Conservation (phyloP, 2,888 invertebrate species). For the Macropis europaea region DNA sequence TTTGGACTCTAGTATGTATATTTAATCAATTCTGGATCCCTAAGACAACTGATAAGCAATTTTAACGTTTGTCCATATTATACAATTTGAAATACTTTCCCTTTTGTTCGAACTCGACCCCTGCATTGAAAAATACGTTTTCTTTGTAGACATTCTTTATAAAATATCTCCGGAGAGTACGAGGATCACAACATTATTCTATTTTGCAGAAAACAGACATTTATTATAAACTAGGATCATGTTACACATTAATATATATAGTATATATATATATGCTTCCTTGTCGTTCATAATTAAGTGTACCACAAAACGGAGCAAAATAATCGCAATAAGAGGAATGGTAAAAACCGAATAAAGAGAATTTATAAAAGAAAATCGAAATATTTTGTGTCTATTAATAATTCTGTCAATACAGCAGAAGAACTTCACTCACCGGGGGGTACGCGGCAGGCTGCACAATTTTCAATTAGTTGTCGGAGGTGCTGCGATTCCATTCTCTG, state of each 20-base stretch:
- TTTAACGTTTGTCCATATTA: no score
- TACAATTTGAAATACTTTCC: no score
- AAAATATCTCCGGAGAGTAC: background rate
- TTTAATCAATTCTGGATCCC: no score
- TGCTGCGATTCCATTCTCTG: conserved; percentile 85
- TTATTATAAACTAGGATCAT: conserved; percentile 29
- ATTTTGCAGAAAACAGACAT: conserved; percentile 8
- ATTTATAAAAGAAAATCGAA: background rate
- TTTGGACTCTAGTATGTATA: no score
- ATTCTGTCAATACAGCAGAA: conserved; percentile 45
- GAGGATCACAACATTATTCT: conserved; percentile 5
- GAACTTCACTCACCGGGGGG: conserved; percentile 61
- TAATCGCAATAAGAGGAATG: background rate
- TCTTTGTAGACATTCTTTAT: no score
- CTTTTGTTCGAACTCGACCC: no score
- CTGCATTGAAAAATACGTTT: no score
- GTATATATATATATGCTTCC: background rate
- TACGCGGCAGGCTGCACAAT: conserved; percentile 87
- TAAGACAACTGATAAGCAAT: no score
- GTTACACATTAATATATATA: conserved; percentile 5
- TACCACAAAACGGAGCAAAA: background rate
- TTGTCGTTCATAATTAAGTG: background rate
- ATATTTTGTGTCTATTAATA: background rate
- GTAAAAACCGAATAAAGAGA: background rate
- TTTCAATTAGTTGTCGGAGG: conserved; percentile 87